phyloP scores from a whole-genome alignment of 2,797 vertebrate species.

The Sebastes steindachneri region DNA sequence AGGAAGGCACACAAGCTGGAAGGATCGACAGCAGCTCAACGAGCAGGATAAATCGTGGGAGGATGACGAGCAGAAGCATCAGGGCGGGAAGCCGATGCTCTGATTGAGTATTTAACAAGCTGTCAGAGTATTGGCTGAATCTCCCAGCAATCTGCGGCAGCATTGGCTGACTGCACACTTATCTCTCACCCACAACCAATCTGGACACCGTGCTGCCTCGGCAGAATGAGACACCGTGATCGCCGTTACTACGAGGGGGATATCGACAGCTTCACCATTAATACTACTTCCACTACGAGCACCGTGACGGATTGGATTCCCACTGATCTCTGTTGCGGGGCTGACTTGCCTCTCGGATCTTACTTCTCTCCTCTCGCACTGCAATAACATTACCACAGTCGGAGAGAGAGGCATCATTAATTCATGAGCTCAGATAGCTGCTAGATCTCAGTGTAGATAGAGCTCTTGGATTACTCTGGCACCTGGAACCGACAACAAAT shows the following conservation, averaged over 20 bases:
- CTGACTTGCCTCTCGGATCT: neutral
- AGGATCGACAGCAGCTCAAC: slow-evolving; percentile 1
- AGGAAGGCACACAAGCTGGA: neutral
- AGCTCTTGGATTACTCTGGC: slow-evolving; percentile 22
- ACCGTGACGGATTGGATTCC: slow-evolving; percentile 25
- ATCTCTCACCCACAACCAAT: slow-evolving; percentile 52
- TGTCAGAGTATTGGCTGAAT: slow-evolving; percentile 57
- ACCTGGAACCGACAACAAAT: slow-evolving; percentile 1
- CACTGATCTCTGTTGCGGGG: neutral
- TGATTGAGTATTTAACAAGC: slow-evolving; percentile 60
- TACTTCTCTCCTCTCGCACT: slow-evolving; percentile 5
- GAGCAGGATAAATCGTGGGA: slow-evolving; percentile 9
- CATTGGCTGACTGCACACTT: slow-evolving; percentile 61
- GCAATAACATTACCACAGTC: slow-evolving; percentile 50
- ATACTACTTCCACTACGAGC: slow-evolving; percentile 22
- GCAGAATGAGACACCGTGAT: slow-evolving; percentile 46
- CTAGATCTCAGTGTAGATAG: slow-evolving; percentile 18
- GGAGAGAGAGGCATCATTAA: slow-evolving; percentile 55
- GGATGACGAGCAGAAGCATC: slow-evolving; percentile 5
- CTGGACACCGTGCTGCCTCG: slow-evolving; percentile 45
- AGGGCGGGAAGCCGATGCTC: slow-evolving; percentile 19
- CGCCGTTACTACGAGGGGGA: slow-evolving; percentile 37
- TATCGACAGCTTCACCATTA: slow-evolving; percentile 28
- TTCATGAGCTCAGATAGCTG: slow-evolving; percentile 55
- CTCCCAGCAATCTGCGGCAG: slow-evolving; percentile 48